These are phyloP conservation scores for Frankliniella fusca DNA, from an alignment of 2,888 invertebrate species.

Conservation along the genomic window DNA sequence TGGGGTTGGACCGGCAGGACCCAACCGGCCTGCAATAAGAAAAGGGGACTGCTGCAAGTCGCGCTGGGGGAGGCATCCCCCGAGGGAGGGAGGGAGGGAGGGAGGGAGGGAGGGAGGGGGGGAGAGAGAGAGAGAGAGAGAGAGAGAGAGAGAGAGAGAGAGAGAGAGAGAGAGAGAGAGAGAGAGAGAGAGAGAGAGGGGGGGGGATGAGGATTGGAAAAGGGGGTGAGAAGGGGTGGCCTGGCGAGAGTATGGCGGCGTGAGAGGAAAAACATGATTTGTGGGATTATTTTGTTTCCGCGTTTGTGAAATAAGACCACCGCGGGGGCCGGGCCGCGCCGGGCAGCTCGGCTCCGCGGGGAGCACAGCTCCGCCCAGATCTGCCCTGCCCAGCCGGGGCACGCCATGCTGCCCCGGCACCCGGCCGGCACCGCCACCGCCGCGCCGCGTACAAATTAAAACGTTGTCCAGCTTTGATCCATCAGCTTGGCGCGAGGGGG, in stretches of 20 bases:
- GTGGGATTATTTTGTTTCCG: conserved; percentile 10
- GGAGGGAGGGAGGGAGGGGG: neutral
- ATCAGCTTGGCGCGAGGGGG: too few species aligned
- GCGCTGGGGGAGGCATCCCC: neutral
- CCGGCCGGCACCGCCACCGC: too few species aligned
- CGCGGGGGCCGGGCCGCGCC: neutral
- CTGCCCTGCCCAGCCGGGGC: too few species aligned
- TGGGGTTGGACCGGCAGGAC: too few species aligned
- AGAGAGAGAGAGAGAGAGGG: conserved; percentile 12
- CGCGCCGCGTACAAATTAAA: too few species aligned
- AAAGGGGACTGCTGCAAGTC: too few species aligned
- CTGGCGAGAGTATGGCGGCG: neutral
- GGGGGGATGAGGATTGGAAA: neutral
- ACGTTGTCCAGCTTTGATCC: too few species aligned
- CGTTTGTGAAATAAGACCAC: conserved; percentile 10
- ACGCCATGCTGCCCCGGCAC: too few species aligned
- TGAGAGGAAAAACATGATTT: conserved; percentile 5
- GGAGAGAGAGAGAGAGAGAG: neutral
- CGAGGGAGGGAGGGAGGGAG: neutral
- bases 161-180: conserved; percentile 9
- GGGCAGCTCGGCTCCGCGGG: too few species aligned
- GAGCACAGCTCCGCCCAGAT: too few species aligned
- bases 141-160: neutral
- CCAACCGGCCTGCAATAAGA: too few species aligned
- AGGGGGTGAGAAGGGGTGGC: too few species aligned